Conservation (phyloP, 2,113 vertebrate genomes). For the Hemiscyllium ocellatum region DNA sequence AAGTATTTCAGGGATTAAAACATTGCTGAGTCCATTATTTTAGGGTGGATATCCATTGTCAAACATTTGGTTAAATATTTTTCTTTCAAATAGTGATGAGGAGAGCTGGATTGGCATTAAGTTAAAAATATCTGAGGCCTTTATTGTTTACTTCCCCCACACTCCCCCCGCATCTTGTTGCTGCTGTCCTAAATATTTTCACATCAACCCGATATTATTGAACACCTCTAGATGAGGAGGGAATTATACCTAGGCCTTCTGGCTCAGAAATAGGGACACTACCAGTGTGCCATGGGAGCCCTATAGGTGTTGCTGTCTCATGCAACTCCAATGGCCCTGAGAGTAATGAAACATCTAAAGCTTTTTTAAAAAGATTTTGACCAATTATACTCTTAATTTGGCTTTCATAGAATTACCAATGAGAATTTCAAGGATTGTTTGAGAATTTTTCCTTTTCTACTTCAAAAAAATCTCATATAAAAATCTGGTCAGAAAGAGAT, state of each 20-base stretch:
- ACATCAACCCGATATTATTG: too few relatives aligned
- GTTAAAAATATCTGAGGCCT: background rate
- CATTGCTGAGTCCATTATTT: background rate
- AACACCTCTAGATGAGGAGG: too few relatives aligned
- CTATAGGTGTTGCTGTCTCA: background rate
- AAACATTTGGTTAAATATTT: background rate
- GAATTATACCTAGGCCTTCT: too few relatives aligned
- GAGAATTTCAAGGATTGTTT: too few relatives aligned
- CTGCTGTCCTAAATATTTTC: too few relatives aligned
- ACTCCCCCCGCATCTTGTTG: too few relatives aligned
- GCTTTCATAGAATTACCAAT: background rate
- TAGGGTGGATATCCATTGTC: background rate
- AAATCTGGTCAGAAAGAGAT: too few relatives aligned
- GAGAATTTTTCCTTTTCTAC: background rate
- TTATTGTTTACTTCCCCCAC: background rate
- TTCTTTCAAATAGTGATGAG: background rate
- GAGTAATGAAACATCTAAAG: background rate
- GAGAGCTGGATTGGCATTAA: too few relatives aligned
- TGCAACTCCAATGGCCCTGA: background rate
- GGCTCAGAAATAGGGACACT: too few relatives aligned
- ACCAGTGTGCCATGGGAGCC: too few relatives aligned
- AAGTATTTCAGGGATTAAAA: background rate
- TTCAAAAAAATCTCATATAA: background rate
- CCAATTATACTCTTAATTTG: background rate
- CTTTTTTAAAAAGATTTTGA: background rate